Conservation (phyloP, 2,888 invertebrate genomes). For the Pammene aurita region DNA sequence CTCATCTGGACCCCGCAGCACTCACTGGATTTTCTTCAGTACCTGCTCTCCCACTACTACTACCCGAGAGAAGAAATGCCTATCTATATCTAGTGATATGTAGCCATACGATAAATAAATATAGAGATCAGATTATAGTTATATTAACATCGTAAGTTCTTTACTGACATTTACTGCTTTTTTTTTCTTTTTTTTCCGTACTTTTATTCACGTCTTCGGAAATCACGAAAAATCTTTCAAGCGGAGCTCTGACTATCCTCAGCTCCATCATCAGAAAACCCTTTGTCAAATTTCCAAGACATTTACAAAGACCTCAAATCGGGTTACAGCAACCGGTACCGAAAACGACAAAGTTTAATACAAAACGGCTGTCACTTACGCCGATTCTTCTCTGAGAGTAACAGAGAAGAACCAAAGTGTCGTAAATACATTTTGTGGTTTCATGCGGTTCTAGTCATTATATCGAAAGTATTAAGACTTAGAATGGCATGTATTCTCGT, state of each 20-base stretch:
- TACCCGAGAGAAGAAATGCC: too few relatives aligned
- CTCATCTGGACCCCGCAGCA: too few relatives aligned
- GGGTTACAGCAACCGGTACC: slow-evolving; percentile 10
- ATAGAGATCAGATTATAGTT: too few relatives aligned
- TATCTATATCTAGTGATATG: too few relatives aligned
- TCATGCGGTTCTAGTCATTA: neutral
- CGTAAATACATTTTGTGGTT: neutral
- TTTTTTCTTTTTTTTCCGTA: neutral
- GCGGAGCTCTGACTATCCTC: slow-evolving; percentile 14
- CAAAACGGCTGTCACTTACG: neutral
- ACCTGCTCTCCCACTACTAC: too few relatives aligned
- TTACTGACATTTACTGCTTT: too few relatives aligned
- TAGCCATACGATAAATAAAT: too few relatives aligned
- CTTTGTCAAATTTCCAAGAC: slow-evolving; percentile 25
- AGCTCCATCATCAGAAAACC: slow-evolving; percentile 18
- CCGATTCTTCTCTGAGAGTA: neutral
- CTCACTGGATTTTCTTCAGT: too few relatives aligned
- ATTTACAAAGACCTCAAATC: slow-evolving; percentile 30
- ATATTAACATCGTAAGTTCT: too few relatives aligned
- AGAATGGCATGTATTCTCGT: neutral
- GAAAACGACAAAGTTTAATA: slow-evolving; percentile 2
- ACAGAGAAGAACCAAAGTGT: neutral
- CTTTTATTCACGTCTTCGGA: neutral
- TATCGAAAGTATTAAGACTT: neutral
- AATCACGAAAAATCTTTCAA: neutral